Evolutionary conservation across 2,113 vertebrate genomes (phyloP).

Genomic region (Pygoscelis antarcticus): DNA sequence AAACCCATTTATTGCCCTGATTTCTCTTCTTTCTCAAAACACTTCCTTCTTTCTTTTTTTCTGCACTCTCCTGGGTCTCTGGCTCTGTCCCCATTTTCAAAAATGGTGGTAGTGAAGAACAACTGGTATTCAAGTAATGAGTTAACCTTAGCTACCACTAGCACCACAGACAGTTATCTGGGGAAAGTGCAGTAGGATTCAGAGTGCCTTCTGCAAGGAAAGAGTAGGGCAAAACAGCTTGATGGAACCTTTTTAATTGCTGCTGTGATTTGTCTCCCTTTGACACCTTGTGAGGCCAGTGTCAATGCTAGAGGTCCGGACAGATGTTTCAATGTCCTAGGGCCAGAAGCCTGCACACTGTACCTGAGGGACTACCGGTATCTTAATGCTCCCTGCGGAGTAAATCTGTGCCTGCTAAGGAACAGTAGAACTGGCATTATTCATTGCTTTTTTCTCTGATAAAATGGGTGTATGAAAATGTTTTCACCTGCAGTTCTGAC

Average conservation of each 20-base stretch:
- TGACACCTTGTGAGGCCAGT: background rate
- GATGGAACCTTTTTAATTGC: background rate
- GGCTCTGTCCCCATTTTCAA: background rate
- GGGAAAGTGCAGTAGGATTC: background rate
- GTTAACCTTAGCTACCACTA: background rate
- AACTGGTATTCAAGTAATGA: background rate
- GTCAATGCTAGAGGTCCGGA: background rate
- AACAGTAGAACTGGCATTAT: background rate
- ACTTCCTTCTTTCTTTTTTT: background rate
- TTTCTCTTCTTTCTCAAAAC: background rate
- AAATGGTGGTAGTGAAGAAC: background rate
- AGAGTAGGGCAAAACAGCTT: background rate
- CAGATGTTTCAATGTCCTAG: background rate
- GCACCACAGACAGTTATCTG: background rate
- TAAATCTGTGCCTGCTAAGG: background rate
- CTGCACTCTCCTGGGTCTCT: background rate
- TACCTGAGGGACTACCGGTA: background rate
- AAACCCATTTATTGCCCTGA: conserved; percentile 1
- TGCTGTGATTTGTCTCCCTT: background rate
- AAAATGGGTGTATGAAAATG: background rate
- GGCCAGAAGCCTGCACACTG: background rate
- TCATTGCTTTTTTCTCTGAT: background rate
- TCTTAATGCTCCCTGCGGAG: background rate
- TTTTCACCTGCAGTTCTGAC: background rate
- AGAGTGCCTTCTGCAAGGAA: background rate